These are phyloP conservation scores for Zhengitettix transpicula DNA, from an alignment of 2,888 invertebrate genomes.

Conservation along the genomic window DNA sequence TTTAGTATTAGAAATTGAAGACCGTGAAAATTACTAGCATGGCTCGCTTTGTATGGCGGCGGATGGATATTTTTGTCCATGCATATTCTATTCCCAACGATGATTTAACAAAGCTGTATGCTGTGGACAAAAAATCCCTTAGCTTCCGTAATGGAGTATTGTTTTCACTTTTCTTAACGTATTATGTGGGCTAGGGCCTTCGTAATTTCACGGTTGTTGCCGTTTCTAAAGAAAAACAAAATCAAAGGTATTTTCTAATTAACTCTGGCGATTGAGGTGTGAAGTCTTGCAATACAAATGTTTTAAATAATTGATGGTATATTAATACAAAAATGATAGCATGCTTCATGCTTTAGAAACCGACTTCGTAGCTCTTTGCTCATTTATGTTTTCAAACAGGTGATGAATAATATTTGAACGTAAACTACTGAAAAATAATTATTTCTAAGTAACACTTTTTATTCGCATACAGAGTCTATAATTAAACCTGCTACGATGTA, in stretches of 20 bases:
- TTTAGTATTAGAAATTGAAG: not conserved
- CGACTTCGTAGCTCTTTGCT: not conserved
- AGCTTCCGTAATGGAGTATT: not conserved
- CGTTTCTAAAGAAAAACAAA: conserved; percentile 2
- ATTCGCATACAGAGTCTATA: no score
- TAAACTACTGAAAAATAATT: no score
- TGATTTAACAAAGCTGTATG: not conserved
- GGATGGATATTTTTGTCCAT: not conserved
- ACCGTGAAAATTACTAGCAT: not conserved
- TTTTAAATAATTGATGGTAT: not conserved
- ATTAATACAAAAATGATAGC: not conserved
- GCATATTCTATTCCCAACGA: not conserved
- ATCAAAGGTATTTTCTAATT: conserved; percentile 4
- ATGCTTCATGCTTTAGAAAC: not conserved
- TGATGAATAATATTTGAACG: no score
- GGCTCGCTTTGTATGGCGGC: not conserved
- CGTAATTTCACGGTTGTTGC: conserved; percentile 5
- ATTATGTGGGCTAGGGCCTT: not conserved
- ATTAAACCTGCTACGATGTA: no score
- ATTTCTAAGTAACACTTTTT: no score
- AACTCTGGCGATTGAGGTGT: not conserved
- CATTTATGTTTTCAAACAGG: no score
- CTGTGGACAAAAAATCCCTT: not conserved
- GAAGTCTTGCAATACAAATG: no score
- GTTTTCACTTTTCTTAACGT: not conserved